Evolutionary conservation across 2,888 invertebrate genomes (phyloP).

Genomic region (Morpho deidamia): DNA sequence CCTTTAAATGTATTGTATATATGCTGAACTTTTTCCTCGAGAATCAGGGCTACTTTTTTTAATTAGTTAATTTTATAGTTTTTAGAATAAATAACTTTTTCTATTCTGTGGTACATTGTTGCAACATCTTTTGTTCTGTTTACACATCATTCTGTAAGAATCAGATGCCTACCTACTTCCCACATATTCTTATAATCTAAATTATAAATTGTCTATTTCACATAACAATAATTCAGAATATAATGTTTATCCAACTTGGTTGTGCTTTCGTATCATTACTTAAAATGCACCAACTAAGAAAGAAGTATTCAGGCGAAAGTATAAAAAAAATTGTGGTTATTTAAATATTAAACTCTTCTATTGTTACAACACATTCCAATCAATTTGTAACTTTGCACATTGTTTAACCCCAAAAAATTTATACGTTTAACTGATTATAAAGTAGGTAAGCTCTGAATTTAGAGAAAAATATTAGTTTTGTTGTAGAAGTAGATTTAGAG

Average conservation of each 20-base stretch:
- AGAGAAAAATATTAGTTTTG: conserved; percentile 16
- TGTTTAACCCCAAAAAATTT: neutral
- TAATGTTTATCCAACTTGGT: conserved; percentile 11
- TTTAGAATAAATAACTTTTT: conserved; percentile 33
- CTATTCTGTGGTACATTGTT: conserved; percentile 22
- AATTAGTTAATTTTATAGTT: conserved; percentile 46
- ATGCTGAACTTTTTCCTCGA: conserved; percentile 69
- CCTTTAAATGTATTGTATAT: conserved; percentile 20
- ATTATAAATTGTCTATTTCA: no score
- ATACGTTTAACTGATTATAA: conserved; percentile 1
- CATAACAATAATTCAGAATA: no score
- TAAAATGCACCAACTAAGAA: conserved; percentile 10
- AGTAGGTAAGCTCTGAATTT: conserved; percentile 29
- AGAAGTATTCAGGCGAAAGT: conserved; percentile 9
- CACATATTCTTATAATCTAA: no score
- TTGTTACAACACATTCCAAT: conserved; percentile 17
- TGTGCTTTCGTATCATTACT: conserved; percentile 25
- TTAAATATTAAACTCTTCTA: neutral
- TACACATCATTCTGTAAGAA: conserved; percentile 17
- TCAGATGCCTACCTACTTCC: conserved; percentile 28
- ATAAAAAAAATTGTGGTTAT: conserved; percentile 3
- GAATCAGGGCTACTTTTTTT: conserved; percentile 44
- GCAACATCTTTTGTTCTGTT: conserved; percentile 14
- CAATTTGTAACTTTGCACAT: neutral
- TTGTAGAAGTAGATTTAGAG: conserved; percentile 20